Evolutionary conservation across 2,888 invertebrate genomes (phyloP), one percentile per base, ranked within the genome.

Genomic region (Tanypteryx hageni): DNA sequence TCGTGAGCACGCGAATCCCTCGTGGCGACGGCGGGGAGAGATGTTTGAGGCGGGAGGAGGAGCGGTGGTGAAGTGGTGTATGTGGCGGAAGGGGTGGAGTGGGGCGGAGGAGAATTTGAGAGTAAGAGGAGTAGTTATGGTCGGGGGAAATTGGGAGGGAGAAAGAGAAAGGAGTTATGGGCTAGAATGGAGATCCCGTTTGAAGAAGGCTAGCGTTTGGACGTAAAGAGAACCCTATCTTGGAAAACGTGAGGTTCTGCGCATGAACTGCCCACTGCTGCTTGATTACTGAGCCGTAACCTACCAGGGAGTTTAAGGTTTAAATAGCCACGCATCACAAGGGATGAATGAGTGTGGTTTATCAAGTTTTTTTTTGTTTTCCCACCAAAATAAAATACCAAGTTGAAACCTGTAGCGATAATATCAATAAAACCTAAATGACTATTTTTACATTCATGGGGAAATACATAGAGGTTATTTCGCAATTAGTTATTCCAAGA

Each of bases 1-100:
- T 13, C 44, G 82, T 27, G 83, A 16, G 16, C 83, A 83, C 83
- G 83, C 83, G 83, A 83, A 56, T 83, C 83, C 83, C 83, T 83
- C n/a, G n/a, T 57, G 83, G 83, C 56, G 44, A 68, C 56, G n/a
- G 27, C 27, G 44, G n/a, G 18, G 10, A n/a, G 44, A 16, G 64
- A 14, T 22, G 27, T 61, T 86, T 59, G 18, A 31, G 86, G 59
- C 18, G 56, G n/a, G 18, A 44, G n/a, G 44, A 56, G 44, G 18
- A 14, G 16, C 16, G 18, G 44, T 16, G 31, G 22, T 16, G 13
- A 5, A 3, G 44, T 5, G 44, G 44, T 5, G 44, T 5, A 44
- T 44, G 44, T 3, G 44, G 44, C 44, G 44, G 5, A 44, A 5
- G 44, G 44, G 44, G 1, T 44, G 44, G 44, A 44, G 5, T 10